A percentile compares a stretch with the other conserved stretches of the same genome.
Conservation (phyloP, 2,888 invertebrate species). For the Abscondita cerata region DNA sequence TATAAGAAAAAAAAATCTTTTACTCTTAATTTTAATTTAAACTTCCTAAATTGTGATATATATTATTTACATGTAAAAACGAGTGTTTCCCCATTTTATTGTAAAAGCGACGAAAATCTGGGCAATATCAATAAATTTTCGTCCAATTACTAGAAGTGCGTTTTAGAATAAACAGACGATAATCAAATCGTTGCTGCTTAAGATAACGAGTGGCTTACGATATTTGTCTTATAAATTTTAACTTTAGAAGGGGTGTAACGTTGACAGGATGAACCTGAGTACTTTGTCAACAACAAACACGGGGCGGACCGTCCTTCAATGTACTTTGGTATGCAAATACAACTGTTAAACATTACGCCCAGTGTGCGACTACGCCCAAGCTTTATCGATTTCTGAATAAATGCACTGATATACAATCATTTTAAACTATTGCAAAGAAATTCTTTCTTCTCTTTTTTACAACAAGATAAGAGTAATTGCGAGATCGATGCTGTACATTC, state of each 20-base stretch:
- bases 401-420: constrained; percentile 37
- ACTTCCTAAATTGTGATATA: too few species aligned
- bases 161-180: constrained; percentile 8
- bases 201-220: constrained; percentile 29
- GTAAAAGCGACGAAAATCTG: background rate
- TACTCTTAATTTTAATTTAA: too few species aligned
- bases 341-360: constrained; percentile 50
- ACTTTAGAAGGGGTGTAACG: constrained; percentile 43
- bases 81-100: too few species aligned
- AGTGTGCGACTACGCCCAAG: constrained; percentile 46
- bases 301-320: constrained; percentile 47
- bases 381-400: constrained; percentile 45
- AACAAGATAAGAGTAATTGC: too few species aligned
- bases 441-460: too few species aligned
- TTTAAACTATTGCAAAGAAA: constrained; percentile 1
- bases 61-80: too few species aligned
- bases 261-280: constrained; percentile 38
- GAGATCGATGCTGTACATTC: too few species aligned
- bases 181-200: constrained; percentile 8
- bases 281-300: constrained; percentile 52
- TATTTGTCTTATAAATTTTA: constrained; percentile 50
- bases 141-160: constrained; percentile 7
- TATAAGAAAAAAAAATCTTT: too few species aligned
- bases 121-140: constrained; percentile 1
- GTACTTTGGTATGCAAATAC: constrained; percentile 53